These are phyloP conservation scores for Penaeus japonicus DNA, from an alignment of 1,140 invertebrate genomes.

Conservation along the genomic window DNA sequence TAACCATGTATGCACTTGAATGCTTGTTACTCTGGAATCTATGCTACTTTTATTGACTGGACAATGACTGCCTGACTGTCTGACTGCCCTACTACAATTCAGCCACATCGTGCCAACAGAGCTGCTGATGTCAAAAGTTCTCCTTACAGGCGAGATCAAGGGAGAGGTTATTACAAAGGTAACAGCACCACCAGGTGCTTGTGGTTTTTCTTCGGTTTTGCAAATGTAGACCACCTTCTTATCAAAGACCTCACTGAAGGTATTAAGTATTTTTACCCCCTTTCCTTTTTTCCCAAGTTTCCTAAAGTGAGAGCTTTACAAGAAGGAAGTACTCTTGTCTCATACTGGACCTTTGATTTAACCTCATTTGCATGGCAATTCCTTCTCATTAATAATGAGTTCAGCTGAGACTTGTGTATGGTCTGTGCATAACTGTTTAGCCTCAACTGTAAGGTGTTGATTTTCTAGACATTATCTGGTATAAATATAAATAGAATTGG, in stretches of 20 bases:
- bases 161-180: slow-evolving; percentile 55
- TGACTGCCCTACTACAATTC: slow-evolving; percentile 36
- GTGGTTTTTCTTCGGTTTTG: slow-evolving; percentile 51
- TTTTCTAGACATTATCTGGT: neutral
- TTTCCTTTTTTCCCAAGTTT: neutral
- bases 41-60: slow-evolving; percentile 25
- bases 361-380: no score
- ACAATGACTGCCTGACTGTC: slow-evolving; percentile 38
- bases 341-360: no score
- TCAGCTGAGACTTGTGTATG: slow-evolving; percentile 35
- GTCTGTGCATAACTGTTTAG: slow-evolving; percentile 41
- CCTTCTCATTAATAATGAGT: neutral
- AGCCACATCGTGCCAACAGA: slow-evolving; percentile 50
- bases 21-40: slow-evolving; percentile 52
- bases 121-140: slow-evolving; percentile 52
- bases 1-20: slow-evolving; percentile 54
- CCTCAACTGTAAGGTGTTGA: slow-evolving; percentile 22
- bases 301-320: no score
- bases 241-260: no score
- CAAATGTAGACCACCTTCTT: slow-evolving; percentile 20
- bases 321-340: no score
- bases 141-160: slow-evolving; percentile 55
- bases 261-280: neutral
- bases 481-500: no score
- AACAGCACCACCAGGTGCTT: slow-evolving; percentile 52